Conservation (phyloP, 2,888 invertebrate genomes). For the Lepetodrilus schrolli region DNA sequence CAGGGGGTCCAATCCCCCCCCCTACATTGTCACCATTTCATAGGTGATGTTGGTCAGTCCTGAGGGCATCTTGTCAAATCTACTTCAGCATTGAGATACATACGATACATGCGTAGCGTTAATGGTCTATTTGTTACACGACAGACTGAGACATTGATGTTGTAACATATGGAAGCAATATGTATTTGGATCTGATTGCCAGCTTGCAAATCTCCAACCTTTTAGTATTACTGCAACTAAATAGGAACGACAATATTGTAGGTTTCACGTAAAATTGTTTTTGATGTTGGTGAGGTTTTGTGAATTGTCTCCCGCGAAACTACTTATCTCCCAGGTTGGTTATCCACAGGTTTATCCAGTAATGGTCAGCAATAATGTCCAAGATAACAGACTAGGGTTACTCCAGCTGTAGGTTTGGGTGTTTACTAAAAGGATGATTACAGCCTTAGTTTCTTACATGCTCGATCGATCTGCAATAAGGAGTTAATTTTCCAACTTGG, state of each 20-base stretch:
- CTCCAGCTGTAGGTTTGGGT: not conserved
- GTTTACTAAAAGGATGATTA: not conserved
- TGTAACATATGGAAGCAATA: too few species aligned
- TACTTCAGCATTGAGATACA: too few species aligned
- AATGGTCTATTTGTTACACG: too few species aligned
- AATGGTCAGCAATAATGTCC: slow-evolving; percentile 21
- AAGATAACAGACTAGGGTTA: not conserved
- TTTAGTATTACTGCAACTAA: too few species aligned
- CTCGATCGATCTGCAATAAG: not conserved
- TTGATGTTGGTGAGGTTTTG: too few species aligned
- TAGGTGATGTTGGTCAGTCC: not conserved
- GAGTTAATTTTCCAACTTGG: not conserved
- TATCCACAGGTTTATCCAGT: not conserved
- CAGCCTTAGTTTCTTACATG: not conserved
- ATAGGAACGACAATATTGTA: too few species aligned
- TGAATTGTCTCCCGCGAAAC: not conserved
- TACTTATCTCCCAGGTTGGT: slow-evolving; percentile 6
- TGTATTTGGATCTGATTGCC: too few species aligned
- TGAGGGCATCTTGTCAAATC: too few species aligned
- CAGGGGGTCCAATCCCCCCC: not conserved
- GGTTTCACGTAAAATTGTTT: too few species aligned
- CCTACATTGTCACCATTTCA: slow-evolving; percentile 14
- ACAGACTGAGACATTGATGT: too few species aligned
- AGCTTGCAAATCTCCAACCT: too few species aligned
- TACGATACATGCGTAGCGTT: too few species aligned